Conservation (phyloP, 2,113 vertebrate genomes). For the Syngnathoides biaculeatus region DNA sequence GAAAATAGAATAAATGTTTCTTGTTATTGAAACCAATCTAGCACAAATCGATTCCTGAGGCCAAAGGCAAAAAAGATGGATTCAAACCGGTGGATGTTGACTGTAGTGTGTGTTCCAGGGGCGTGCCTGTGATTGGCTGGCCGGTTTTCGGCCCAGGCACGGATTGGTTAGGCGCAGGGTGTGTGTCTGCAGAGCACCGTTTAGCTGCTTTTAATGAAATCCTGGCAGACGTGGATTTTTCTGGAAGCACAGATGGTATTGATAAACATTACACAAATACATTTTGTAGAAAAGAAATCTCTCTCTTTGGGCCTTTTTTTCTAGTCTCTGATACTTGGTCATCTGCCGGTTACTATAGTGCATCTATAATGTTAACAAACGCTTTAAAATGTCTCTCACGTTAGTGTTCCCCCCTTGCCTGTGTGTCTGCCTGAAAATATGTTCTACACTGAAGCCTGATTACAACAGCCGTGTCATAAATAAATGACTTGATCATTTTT, state of each 20-base stretch:
- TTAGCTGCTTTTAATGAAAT: conserved; percentile 14
- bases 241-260: not conserved
- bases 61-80: not conserved
- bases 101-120: conserved; percentile 2
- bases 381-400: conserved; percentile 9
- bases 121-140: conserved; percentile 27
- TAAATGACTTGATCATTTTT: conserved; percentile 57
- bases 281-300: no score
- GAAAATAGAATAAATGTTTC: not conserved
- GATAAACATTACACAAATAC: not conserved
- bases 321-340: not conserved
- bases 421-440: conserved; percentile 25
- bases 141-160: conserved; percentile 8
- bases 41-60: conserved; percentile 1
- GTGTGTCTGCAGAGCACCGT: conserved; percentile 35
- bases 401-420: conserved; percentile 14
- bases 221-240: not conserved
- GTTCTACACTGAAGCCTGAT: conserved; percentile 33
- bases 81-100: not conserved
- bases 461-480: conserved; percentile 52
- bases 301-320: not conserved
- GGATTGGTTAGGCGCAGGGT: conserved; percentile 34
- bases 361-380: conserved; percentile 5
- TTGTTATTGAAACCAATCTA: not conserved
- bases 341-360: not conserved